Evolutionary conservation across 2,113 vertebrate genomes (phyloP).

Genomic region (Malurus cyaneus): DNA sequence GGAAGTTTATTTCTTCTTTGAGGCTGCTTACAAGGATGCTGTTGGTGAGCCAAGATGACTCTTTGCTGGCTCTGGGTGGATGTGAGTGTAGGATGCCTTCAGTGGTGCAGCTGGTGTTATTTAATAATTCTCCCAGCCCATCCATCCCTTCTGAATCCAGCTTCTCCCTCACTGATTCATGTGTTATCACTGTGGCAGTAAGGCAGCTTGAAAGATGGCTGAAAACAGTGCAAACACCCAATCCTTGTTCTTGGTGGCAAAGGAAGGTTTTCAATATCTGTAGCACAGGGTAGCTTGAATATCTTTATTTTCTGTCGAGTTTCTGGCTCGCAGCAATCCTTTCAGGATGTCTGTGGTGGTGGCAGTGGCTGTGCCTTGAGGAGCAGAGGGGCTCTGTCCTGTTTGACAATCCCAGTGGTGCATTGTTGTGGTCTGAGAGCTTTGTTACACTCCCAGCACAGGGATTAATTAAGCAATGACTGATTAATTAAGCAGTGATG

Average conservation of each 20-base stretch:
- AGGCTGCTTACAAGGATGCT: not conserved
- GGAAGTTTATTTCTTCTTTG: not conserved
- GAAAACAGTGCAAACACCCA: not conserved
- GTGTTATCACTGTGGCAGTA: not conserved
- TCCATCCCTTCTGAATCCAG: not conserved
- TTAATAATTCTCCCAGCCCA: not conserved
- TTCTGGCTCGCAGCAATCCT: not conserved
- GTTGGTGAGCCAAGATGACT: accelerated
- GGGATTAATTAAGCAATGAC: not conserved
- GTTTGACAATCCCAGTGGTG: accelerated
- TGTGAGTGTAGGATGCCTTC: not conserved
- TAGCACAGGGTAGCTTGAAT: not conserved
- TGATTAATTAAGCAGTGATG: not conserved
- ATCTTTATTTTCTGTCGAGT: not conserved
- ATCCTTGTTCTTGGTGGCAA: not conserved
- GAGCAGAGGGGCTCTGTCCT: not conserved
- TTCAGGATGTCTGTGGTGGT: not conserved
- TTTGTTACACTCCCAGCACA: not conserved
- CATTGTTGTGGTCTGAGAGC: accelerated
- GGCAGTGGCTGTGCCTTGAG: not conserved
- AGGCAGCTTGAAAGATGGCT: not conserved
- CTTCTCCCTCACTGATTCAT: not conserved
- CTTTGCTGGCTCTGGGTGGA: not conserved
- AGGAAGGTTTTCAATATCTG: not conserved
- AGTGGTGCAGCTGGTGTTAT: not conserved